Evolutionary conservation across 1,140 invertebrate species (phyloP).

Genomic region (Trichonephila clavata): DNA sequence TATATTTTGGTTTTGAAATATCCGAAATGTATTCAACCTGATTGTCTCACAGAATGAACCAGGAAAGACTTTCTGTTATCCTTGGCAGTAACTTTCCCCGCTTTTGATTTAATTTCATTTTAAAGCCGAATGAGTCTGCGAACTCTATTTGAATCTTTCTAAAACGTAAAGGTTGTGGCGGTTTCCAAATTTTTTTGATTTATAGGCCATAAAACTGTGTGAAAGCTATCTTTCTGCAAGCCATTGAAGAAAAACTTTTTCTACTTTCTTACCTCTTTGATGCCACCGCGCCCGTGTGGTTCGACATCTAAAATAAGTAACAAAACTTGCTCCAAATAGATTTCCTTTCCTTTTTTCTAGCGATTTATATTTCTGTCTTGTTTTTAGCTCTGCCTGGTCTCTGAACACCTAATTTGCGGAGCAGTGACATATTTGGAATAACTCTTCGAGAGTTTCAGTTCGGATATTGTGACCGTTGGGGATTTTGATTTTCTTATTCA

Average conservation of each 20-base stretch:
- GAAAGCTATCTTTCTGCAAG: neutral
- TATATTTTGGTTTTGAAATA: no score
- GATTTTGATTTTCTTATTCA: no score
- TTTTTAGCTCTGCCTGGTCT: neutral
- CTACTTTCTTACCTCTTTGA: constrained; percentile 20
- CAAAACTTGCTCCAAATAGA: constrained; percentile 27
- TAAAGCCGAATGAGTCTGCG: neutral
- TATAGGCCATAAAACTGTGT: neutral
- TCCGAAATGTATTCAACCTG: no score
- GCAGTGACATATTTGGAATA: no score
- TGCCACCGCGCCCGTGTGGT: neutral
- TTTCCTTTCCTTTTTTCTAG: neutral
- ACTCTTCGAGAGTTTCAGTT: no score
- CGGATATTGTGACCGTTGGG: no score
- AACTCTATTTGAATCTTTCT: neutral
- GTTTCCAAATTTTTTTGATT: neutral
- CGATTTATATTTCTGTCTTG: constrained; percentile 32
- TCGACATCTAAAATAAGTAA: constrained; percentile 25
- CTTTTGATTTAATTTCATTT: neutral
- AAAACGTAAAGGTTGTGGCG: neutral
- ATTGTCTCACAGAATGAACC: no score
- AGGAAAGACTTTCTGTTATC: no score
- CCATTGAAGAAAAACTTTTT: neutral
- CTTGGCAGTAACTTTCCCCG: no score
- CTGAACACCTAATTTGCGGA: no score